phyloP scores from a whole-genome alignment of 2,797 vertebrate species.

The Lepilemur septentrionalis region DNA sequence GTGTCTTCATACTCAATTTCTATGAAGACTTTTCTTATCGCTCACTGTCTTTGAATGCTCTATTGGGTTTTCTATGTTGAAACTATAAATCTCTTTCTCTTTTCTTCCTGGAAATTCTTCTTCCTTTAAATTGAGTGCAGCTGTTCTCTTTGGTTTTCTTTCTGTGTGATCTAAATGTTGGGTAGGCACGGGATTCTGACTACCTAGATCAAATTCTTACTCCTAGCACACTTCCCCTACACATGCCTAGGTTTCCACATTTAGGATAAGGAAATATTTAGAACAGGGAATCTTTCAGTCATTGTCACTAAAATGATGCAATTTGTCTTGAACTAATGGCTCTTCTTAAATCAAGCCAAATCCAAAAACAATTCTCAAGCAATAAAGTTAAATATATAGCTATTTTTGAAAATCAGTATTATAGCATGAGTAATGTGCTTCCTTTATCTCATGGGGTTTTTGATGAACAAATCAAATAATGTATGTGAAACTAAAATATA shows the following conservation, averaged over 20 bases:
- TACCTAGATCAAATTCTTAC: background rate
- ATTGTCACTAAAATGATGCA: background rate
- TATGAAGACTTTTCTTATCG: background rate
- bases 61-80: background rate
- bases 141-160: background rate
- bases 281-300: background rate
- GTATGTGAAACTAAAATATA: background rate
- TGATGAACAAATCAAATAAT: background rate
- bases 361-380: background rate
- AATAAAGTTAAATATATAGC: background rate
- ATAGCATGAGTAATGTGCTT: background rate
- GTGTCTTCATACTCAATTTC: background rate
- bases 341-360: background rate
- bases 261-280: background rate
- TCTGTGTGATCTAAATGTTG: background rate
- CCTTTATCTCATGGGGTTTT: background rate
- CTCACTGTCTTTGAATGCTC: background rate
- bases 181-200: background rate
- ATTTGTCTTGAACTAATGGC: background rate
- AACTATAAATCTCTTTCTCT: background rate
- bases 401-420: background rate
- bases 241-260: background rate
- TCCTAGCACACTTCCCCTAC: background rate
- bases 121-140: background rate
- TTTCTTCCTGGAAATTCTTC: background rate